Evolutionary conservation across 2,888 invertebrate genomes (phyloP).

Genomic region (Diplazon laetatorius): DNA sequence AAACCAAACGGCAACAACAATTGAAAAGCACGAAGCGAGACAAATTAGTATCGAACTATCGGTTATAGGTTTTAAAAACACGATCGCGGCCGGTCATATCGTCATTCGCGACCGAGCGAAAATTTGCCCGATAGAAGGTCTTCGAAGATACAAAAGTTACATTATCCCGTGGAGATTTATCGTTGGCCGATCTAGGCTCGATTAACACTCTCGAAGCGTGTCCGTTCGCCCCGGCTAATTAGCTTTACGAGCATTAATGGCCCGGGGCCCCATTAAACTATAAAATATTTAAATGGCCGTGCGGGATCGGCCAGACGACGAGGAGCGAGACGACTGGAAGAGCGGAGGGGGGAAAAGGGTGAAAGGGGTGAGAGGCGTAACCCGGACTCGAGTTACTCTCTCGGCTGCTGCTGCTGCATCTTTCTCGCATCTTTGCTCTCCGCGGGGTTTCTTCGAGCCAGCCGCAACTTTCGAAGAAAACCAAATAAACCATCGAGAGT

Average conservation of each 20-base stretch:
- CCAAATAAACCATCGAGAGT: conserved; percentile 49
- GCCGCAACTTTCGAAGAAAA: conserved; percentile 22
- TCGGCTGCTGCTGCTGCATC: conserved; percentile 35
- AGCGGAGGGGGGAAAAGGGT: conserved; percentile 4
- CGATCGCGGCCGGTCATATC: conserved; percentile 42
- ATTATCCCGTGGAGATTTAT: conserved; percentile 59
- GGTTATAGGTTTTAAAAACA: too few relatives aligned
- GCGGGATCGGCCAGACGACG: conserved; percentile 63
- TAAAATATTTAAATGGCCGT: conserved; percentile 77
- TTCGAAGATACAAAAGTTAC: too few relatives aligned
- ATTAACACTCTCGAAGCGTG: conserved; percentile 70
- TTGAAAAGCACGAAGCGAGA: too few relatives aligned
- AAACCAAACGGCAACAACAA: neutral
- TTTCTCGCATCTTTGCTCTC: conserved; percentile 29
- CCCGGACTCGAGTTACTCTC: conserved; percentile 69
- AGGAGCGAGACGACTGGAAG: conserved; percentile 15
- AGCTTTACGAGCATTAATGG: conserved; percentile 77
- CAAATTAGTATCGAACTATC: too few relatives aligned
- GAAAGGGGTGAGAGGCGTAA: conserved; percentile 37
- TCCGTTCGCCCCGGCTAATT: conserved; percentile 71
- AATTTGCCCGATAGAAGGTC: conserved; percentile 45
- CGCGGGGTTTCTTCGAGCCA: conserved; percentile 32
- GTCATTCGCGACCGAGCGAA: conserved; percentile 48
- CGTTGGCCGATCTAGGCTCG: conserved; percentile 68
- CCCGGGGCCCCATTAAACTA: conserved; percentile 74